Evolutionary conservation across 2,113 vertebrate genomes (phyloP).

Genomic region (Anolis carolinensis): DNA sequence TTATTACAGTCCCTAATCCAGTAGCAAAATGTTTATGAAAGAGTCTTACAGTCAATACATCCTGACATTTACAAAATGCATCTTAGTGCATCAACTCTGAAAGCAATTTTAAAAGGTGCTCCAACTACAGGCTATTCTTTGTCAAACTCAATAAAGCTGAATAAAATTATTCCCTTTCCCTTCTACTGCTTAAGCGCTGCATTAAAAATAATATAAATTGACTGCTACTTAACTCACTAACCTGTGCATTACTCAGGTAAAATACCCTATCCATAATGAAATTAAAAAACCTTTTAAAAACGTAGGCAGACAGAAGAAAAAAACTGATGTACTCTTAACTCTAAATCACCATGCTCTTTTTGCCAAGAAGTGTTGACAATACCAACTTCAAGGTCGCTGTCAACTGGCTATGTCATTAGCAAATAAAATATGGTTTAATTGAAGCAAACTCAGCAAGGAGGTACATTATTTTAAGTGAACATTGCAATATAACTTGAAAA

Average conservation of each 20-base stretch:
- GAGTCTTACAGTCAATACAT: constrained; percentile 19
- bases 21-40: constrained; percentile 20
- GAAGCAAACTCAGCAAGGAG: constrained; percentile 84
- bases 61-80: constrained; percentile 8
- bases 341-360: constrained; percentile 79
- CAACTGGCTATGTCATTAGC: constrained; percentile 86
- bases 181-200: constrained; percentile 36
- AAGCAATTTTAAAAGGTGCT: constrained; percentile 43
- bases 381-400: constrained; percentile 86
- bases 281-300: constrained; percentile 77
- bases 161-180: constrained; percentile 36
- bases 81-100: constrained; percentile 37
- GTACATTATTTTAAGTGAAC: constrained; percentile 90
- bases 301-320: constrained; percentile 68
- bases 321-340: constrained; percentile 77
- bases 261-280: constrained; percentile 69
- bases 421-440: constrained; percentile 91
- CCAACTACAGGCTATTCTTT: constrained; percentile 23
- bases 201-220: constrained; percentile 67
- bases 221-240: constrained; percentile 72
- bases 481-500: constrained; percentile 84
- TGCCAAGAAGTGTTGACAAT: constrained; percentile 79
- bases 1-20: constrained; percentile 19
- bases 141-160: constrained; percentile 26
- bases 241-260: constrained; percentile 66